phyloP scores from a whole-genome alignment of 2,113 vertebrate genomes.

The Crotalus tigris region DNA sequence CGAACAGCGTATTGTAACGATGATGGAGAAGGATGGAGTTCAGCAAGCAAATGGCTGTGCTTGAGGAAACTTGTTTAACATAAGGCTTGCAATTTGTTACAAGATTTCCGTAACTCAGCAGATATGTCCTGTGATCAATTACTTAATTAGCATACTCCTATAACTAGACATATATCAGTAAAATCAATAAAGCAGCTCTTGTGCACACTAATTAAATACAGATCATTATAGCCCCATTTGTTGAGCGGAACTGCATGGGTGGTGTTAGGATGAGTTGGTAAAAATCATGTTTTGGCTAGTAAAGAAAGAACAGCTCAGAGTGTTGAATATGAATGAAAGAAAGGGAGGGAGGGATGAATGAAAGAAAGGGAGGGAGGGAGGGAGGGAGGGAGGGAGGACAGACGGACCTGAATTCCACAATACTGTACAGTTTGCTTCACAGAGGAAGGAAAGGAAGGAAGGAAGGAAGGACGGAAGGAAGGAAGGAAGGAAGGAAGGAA shows the following conservation, averaged over 20 bases:
- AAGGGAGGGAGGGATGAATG: background rate
- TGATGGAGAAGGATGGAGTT: background rate
- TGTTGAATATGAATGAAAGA: background rate
- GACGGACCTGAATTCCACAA: no score
- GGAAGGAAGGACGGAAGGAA: no score
- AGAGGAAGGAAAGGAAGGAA: no score
- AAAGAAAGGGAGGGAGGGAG: background rate
- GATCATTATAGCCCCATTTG: slow-evolving; percentile 38
- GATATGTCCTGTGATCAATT: slow-evolving; percentile 18
- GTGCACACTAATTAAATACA: slow-evolving; percentile 45
- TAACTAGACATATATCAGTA: slow-evolving; percentile 33
- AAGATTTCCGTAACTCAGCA: slow-evolving; percentile 18
- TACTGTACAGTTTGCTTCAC: background rate
- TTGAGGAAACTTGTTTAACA: slow-evolving; percentile 18
- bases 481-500: no score
- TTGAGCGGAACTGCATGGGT: slow-evolving; percentile 15
- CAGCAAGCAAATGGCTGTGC: background rate
- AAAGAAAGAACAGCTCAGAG: background rate
- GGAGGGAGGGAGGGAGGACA: background rate
- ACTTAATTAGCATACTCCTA: slow-evolving; percentile 33
- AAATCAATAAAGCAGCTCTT: slow-evolving; percentile 35
- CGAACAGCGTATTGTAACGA: background rate
- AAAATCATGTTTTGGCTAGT: slow-evolving; percentile 24
- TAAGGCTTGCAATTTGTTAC: slow-evolving; percentile 9
- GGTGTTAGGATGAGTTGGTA: slow-evolving; percentile 14